Conservation (phyloP, 2,888 invertebrate genomes). For the Vanessa cardui region DNA sequence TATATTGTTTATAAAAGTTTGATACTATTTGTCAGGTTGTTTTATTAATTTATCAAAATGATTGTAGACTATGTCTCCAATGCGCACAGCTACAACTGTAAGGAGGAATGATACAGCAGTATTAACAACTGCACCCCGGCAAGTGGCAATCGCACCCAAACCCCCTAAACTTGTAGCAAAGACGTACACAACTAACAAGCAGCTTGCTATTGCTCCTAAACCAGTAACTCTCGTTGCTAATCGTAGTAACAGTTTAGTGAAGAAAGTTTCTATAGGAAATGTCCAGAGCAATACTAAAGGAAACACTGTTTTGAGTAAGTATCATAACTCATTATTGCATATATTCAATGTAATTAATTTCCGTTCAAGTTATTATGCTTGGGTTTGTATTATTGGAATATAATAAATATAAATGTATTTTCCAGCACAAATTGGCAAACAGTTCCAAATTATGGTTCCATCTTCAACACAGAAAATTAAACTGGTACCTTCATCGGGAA, state of each 20-base stretch:
- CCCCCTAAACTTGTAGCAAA: conserved; percentile 58
- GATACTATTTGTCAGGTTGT: no score
- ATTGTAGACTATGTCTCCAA: conserved; percentile 50
- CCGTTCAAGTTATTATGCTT: no score
- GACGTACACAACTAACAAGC: conserved; percentile 46
- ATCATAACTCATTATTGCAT: not conserved
- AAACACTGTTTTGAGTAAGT: conserved; percentile 61
- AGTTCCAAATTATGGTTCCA: conserved; percentile 62
- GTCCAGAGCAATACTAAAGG: conserved; percentile 53
- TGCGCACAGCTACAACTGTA: conserved; percentile 32
- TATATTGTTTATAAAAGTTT: not conserved
- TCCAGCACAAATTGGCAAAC: conserved; percentile 72
- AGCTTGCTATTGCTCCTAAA: conserved; percentile 64
- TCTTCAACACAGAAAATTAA: conserved; percentile 67
- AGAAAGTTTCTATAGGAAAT: conserved; percentile 57
- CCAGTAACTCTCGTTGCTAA: conserved; percentile 57
- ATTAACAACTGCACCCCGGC: conserved; percentile 56
- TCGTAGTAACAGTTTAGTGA: conserved; percentile 46
- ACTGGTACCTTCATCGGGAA: conserved; percentile 50
- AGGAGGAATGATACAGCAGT: conserved; percentile 50
- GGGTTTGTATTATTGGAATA: no score
- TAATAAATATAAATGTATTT: not conserved
- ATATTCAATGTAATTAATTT: no score
- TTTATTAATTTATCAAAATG: not conserved
- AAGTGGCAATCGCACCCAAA: conserved; percentile 80